Evolutionary conservation across 1,140 invertebrate species (phyloP), one percentile per base, ranked within the genome.

Genomic region (Cydia pomonella): DNA sequence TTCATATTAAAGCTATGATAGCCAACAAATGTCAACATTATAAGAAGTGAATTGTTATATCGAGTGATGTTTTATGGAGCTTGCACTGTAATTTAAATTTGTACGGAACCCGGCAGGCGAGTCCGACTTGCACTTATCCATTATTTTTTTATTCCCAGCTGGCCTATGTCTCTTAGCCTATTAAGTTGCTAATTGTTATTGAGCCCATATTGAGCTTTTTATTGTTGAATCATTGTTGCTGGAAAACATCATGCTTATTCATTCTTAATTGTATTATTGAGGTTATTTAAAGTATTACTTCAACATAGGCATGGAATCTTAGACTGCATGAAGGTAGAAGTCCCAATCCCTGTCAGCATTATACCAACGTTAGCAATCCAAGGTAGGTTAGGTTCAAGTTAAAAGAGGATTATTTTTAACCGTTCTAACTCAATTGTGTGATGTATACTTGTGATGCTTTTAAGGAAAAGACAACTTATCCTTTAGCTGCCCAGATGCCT

Each of bases 221-320:
- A 44, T 7, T 47, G 16, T 53, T 53, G 50, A 18, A 18, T 53
- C 44, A 47, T n/a, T 47, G 12, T 47, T 47, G 44, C 44, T 47
- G 5, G 44, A 47, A 47, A 47, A 47, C 16, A 47, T 47, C 44
- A 47, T n/a, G 44, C 44, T 47, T 47, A n/a, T 38, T 38, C 9
- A 38, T 38, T 59, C 53, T 23, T 21, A 59, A 59, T 23, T 59
- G 18, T 23, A 59, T 59, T 59, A 59, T 59, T 59, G 53, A 59
- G 53, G 21, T 59, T 59, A 59, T 59, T 53, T 59, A 59, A 23
- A n/a, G 10, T 33, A 69, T 69, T 69, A 4, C 23, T 69, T 69
- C 25, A 69, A 69, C 64, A 16, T 33, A 69, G 25, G 25, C 64
- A 69, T 33, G 18, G 64, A 69, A 69, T 59, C 53, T 59, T 59